A percentile compares a stretch with the other conserved stretches of the same genome.
Conservation (phyloP, 2,888 invertebrate genomes). For the Cephus nigrinus region DNA sequence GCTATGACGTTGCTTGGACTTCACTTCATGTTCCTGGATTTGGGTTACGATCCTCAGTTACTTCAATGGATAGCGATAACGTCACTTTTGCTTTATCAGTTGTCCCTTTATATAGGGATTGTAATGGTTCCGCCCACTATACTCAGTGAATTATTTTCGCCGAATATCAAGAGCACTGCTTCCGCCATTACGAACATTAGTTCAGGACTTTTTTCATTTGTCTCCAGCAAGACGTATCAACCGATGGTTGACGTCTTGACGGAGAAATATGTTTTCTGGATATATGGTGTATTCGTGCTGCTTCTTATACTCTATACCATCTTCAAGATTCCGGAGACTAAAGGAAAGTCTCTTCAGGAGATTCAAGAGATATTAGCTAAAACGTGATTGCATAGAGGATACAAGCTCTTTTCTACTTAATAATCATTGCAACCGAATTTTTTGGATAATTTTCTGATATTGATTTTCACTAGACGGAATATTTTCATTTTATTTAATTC, state of each 20-base stretch:
- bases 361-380: constrained; percentile 48
- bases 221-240: constrained; percentile 39
- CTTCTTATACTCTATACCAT: constrained; percentile 38
- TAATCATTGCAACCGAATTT: background rate
- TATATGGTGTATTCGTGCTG: constrained; percentile 40
- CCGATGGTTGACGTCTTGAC: constrained; percentile 36
- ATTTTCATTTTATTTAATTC: background rate
- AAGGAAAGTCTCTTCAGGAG: constrained; percentile 51
- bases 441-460: background rate
- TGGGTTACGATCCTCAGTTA: constrained; percentile 32
- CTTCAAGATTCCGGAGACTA: constrained; percentile 54
- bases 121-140: constrained; percentile 38
- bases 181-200: constrained; percentile 37
- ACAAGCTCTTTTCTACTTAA: background rate
- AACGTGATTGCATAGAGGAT: background rate
- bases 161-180: constrained; percentile 43
- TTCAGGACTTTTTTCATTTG: constrained; percentile 34
- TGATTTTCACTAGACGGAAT: background rate
- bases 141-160: constrained; percentile 43
- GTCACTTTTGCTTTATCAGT: constrained; percentile 34
- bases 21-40: constrained; percentile 44
- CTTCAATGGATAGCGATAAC: constrained; percentile 48
- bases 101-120: constrained; percentile 37
- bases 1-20: constrained; percentile 34
- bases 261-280: constrained; percentile 41